Conservation (phyloP, 1,140 invertebrate species). For the Triops cancriformis region DNA sequence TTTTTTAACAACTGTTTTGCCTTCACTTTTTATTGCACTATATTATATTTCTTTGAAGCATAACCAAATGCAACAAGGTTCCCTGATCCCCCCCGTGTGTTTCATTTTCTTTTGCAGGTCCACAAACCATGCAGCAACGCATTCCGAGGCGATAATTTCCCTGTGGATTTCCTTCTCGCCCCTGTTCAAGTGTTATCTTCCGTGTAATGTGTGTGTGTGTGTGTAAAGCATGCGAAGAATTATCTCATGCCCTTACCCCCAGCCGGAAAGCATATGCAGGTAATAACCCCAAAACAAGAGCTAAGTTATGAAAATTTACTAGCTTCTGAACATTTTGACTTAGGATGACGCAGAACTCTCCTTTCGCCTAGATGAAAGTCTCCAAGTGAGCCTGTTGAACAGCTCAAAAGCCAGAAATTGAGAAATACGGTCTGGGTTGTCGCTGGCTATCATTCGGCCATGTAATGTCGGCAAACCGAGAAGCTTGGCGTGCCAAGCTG, state of each 20-base stretch:
- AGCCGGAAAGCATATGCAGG: not conserved
- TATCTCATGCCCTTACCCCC: not conserved
- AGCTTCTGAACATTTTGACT: not conserved
- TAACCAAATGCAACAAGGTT: not conserved
- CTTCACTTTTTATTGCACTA: not conserved
- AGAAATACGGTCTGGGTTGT: not conserved
- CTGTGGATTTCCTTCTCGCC: not conserved
- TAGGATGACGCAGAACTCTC: not conserved
- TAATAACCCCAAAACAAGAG: not conserved
- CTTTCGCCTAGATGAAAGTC: not conserved
- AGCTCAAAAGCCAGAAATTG: not conserved
- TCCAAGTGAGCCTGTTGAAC: not conserved
- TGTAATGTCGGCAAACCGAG: not conserved
- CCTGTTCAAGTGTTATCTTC: constrained; percentile 1
- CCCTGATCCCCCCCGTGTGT: not conserved
- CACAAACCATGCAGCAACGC: not conserved
- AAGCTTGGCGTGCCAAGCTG: constrained; percentile 6
- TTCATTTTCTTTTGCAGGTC: not conserved
- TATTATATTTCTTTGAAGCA: not conserved
- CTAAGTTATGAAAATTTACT: not conserved
- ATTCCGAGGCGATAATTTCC: constrained; percentile 3
- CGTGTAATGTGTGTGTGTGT: not conserved
- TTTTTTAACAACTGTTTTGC: not conserved
- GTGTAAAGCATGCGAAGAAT: not conserved
- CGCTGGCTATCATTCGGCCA: not conserved